These are phyloP conservation scores for Cryptotis parvus DNA, from an alignment of 2,113 vertebrate genomes.

Conservation along the genomic window DNA sequence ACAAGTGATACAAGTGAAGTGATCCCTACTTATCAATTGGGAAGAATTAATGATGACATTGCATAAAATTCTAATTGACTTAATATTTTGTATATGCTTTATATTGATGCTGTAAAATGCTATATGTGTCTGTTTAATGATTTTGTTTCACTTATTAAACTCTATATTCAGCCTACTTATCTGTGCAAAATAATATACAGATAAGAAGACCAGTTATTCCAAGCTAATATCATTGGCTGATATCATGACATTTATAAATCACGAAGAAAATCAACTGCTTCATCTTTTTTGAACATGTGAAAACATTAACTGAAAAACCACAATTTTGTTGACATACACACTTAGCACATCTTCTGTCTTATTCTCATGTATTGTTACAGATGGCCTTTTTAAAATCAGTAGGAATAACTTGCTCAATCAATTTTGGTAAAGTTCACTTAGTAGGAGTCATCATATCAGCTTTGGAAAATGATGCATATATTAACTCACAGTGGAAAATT, in stretches of 20 bases:
- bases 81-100: not conserved
- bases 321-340: not conserved
- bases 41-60: not conserved
- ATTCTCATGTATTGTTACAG: conserved; percentile 58
- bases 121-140: not conserved
- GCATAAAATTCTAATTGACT: not conserved
- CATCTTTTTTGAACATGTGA: conserved; percentile 26
- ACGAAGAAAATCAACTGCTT: not conserved
- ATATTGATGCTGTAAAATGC: not conserved
- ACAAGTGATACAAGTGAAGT: not conserved
- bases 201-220: not conserved
- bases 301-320: conserved; percentile 15
- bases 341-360: not conserved
- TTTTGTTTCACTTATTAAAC: not conserved
- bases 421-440: conserved; percentile 77
- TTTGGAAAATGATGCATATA: conserved; percentile 61
- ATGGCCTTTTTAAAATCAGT: conserved; percentile 77
- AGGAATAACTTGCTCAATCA: conserved; percentile 79
- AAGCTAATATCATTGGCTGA: conserved; percentile 30
- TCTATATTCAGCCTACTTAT: not conserved
- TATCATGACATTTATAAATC: conserved; percentile 28
- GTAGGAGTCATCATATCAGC: conserved; percentile 69
- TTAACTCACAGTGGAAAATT: conserved; percentile 14
- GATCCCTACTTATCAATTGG: not conserved
- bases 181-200: not conserved